Conservation (phyloP, 2,113 vertebrate genomes). For the Alexandromys fortis region DNA sequence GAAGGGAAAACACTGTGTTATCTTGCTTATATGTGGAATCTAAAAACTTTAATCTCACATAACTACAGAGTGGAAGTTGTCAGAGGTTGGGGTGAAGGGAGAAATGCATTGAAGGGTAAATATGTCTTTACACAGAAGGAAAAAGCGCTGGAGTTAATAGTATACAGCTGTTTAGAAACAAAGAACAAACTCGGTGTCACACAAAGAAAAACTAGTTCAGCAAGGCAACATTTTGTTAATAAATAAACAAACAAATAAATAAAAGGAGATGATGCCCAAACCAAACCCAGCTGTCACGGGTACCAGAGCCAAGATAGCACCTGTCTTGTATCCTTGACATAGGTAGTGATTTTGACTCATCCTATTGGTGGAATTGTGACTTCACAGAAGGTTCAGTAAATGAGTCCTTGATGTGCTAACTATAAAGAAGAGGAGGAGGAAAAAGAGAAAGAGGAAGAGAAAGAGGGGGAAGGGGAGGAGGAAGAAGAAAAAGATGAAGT, state of each 20-base stretch:
- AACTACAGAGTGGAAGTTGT: background rate
- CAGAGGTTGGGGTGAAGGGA: no score
- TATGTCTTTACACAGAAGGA: background rate
- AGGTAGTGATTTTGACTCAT: background rate
- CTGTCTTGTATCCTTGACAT: background rate
- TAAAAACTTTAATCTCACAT: background rate
- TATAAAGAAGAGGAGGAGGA: background rate
- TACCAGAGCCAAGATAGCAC: background rate
- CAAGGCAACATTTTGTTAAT: no score
- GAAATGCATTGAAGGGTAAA: background rate
- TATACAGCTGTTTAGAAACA: background rate
- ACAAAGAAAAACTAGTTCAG: background rate
- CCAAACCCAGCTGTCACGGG: background rate
- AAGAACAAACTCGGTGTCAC: background rate
- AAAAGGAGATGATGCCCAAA: background rate
- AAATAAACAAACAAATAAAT: no score
- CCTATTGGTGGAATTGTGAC: background rate
- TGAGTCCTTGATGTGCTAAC: background rate
- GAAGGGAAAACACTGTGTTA: background rate
- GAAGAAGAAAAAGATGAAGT: background rate
- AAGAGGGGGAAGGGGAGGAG: background rate
- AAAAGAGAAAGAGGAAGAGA: no score
- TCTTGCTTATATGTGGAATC: background rate
- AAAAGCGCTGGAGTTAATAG: background rate
- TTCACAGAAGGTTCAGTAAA: background rate